Evolutionary conservation across 2,797 vertebrate species (phyloP).

Genomic region (Anabacerthia variegaticeps): DNA sequence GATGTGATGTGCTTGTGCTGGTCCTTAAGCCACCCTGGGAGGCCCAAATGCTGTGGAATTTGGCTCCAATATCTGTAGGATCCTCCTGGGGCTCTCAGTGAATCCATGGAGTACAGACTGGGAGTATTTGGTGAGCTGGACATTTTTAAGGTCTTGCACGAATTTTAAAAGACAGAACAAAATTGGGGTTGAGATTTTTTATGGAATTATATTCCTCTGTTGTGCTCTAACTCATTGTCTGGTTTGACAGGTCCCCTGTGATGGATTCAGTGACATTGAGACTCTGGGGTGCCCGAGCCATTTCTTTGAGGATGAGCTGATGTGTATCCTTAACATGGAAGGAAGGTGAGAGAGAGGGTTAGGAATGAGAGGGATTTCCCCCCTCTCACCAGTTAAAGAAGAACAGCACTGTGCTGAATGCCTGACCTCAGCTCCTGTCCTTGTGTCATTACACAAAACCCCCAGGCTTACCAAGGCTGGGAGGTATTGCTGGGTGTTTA

Average conservation of each 20-base stretch:
- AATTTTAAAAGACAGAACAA: rapidly evolving
- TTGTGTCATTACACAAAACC: neutral
- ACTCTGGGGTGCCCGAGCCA: constrained; percentile 91
- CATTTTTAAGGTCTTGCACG: neutral
- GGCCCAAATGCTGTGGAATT: neutral
- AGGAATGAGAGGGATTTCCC: neutral
- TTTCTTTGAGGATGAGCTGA: constrained; percentile 96
- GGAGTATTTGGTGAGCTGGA: neutral
- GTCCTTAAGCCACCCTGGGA: neutral
- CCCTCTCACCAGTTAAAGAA: neutral
- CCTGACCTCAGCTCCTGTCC: neutral
- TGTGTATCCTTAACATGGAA: constrained; percentile 92
- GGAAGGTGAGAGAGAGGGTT: constrained; percentile 80
- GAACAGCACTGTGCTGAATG: neutral
- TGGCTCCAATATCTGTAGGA: neutral
- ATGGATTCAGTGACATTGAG: constrained; percentile 96
- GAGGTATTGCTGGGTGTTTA: neutral
- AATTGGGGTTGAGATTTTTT: neutral
- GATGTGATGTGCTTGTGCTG: neutral
- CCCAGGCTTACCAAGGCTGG: neutral
- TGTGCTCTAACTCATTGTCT: neutral
- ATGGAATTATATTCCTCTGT: neutral
- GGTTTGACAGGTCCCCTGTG: constrained; percentile 89
- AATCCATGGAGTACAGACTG: neutral
- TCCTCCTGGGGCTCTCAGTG: neutral